These are phyloP conservation scores for Thera obeliscata DNA, from an alignment of 2,888 invertebrate genomes.

Conservation along the genomic window DNA sequence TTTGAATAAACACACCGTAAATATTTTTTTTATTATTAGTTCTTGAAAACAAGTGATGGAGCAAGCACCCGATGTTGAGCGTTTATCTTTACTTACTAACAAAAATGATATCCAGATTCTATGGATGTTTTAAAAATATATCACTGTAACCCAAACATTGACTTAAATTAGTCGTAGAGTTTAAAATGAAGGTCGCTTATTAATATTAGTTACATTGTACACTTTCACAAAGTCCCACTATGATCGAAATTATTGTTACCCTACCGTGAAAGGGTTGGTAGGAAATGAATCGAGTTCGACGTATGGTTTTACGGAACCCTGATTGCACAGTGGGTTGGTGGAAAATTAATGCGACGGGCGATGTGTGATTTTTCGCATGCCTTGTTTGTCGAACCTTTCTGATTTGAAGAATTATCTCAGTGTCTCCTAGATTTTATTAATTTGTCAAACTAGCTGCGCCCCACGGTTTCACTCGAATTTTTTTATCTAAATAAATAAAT, in stretches of 20 bases:
- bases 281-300: constrained; percentile 32
- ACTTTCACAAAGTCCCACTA: not conserved
- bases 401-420: constrained; percentile 2
- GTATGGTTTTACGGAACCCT: constrained; percentile 16
- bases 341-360: constrained; percentile 22
- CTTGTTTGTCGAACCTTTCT: constrained; percentile 9
- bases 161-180: too few relatives aligned
- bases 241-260: constrained; percentile 7
- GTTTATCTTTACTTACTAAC: too few relatives aligned
- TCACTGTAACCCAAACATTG: too few relatives aligned
- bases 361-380: constrained; percentile 12
- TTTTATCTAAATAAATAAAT: too few relatives aligned
- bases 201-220: not conserved
- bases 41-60: too few relatives aligned
- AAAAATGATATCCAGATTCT: too few relatives aligned
- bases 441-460: not conserved
- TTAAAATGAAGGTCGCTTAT: too few relatives aligned
- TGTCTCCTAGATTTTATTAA: not conserved
- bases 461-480: too few relatives aligned
- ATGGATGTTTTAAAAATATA: too few relatives aligned
- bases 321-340: constrained; percentile 25
- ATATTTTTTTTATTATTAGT: too few relatives aligned
- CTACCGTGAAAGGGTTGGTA: constrained; percentile 23
- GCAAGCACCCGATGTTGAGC: too few relatives aligned
- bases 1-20: too few relatives aligned